phyloP scores from a whole-genome alignment of 2,888 invertebrate genomes.

The Ophraella communa region DNA sequence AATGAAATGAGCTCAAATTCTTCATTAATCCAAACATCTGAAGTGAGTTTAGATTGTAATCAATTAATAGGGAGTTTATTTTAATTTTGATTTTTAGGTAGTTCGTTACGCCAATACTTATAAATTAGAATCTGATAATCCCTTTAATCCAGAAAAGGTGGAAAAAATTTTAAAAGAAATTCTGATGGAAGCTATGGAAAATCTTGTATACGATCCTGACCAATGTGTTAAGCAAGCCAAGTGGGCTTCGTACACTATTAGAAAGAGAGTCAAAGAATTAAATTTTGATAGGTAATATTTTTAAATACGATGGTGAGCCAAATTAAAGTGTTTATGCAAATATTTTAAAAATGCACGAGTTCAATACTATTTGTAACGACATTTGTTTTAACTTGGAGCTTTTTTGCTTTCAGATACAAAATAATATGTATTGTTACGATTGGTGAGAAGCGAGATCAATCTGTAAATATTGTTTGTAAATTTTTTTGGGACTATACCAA shows the following conservation, averaged over 20 bases:
- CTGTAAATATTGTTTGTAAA: slow-evolving; percentile 66
- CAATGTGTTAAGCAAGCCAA: slow-evolving; percentile 65
- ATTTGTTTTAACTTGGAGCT: no score
- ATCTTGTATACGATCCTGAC: slow-evolving; percentile 66
- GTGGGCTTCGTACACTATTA: slow-evolving; percentile 67
- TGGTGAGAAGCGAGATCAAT: slow-evolving; percentile 72
- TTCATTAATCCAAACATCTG: not conserved
- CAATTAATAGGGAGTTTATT: not conserved
- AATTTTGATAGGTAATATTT: slow-evolving; percentile 74
- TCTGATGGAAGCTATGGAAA: slow-evolving; percentile 66
- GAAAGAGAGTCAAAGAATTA: slow-evolving; percentile 68
- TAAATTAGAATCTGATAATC: slow-evolving; percentile 68
- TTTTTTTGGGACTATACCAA: slow-evolving; percentile 74
- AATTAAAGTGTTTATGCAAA: no score
- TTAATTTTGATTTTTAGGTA: slow-evolving; percentile 45
- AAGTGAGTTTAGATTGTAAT: not conserved
- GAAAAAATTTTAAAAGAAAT: slow-evolving; percentile 66
- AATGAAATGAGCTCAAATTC: slow-evolving; percentile 12
- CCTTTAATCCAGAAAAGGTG: slow-evolving; percentile 68
- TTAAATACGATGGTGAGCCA: no score
- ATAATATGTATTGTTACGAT: slow-evolving; percentile 69
- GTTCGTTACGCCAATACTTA: slow-evolving; percentile 69
- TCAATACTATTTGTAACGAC: no score
- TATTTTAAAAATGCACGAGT: no score
- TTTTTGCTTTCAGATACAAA: slow-evolving; percentile 66